Evolutionary conservation across 64 coral and sea anemone genomes (phyloP), one percentile per base, ranked within the genome.

Genomic region (Pocillopora verrucosa): DNA sequence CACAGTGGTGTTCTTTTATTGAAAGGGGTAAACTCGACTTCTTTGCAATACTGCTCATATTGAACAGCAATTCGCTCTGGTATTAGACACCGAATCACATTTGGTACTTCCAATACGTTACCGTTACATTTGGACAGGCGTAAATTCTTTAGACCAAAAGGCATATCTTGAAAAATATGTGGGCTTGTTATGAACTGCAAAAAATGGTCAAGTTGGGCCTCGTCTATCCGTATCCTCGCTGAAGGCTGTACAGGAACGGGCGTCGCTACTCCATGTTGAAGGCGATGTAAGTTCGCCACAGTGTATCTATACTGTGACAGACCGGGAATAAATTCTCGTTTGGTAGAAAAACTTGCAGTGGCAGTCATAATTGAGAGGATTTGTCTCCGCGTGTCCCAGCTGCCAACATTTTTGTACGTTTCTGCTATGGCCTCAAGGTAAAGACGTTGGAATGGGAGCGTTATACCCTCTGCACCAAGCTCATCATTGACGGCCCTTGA

Each of bases 131-230:
- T 91, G 74, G 80, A 91, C 1, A 91, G 58, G 16, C 67, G 72
- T 58, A 91, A 56, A 82, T 56, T 62, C 59, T 84, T 91, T 22
- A 84, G 34, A 14, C 89, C 89, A 81, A 91, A 91, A 20, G 89
- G 80, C 17, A 91, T 12, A 41, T 91, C 80, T 84, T 91, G 89
- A 20, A 91, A 57, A 19, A 91, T 84, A 76, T 91, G 89, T 16
- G 79, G 89, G 22, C 89, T 91, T 84, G 79, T 83, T 1, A 84
- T 84, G 34, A 91, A 91, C 13, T 91, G 79, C 75, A 91, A 58
- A 89, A 91, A 91, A 25, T 76, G 89, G 45, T 84, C 89, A 76
- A 91, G 79, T 24, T 91, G 86, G 22, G 74, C 2, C 58, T 88
- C 73, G 16, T 91, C 80, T 51, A 91, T 58, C 22, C 34, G 57